Evolutionary conservation across 2,797 vertebrate genomes (phyloP), one percentile per base, ranked within the genome.

Genomic region (Poeciliopsis turneri): DNA sequence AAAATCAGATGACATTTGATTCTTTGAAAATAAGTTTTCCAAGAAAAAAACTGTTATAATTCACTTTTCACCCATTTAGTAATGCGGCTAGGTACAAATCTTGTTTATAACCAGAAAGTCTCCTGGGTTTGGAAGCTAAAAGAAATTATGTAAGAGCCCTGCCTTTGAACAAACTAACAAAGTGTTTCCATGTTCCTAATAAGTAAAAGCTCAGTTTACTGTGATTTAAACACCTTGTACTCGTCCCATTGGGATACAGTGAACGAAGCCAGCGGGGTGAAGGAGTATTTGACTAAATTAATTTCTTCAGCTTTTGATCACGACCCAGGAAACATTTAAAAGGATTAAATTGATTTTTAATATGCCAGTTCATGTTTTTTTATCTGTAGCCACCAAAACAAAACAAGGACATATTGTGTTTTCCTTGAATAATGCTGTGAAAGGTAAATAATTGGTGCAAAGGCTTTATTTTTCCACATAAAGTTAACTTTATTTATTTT

Each of bases 291-390:
- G 78, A 84, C 79, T 66, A 47, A 80, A 49, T 74, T 25, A 47
- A 77, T 81, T 77, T 78, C 25, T 84, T 30, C 39, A 10, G 72
- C 74, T 86, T 82, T 86, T 89, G 76, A 88, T 91, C 82, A 69
- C 8, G 25, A 75, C 49, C 74, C 55, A 18, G 57, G 8, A 79
- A 75, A 74, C 75, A 79, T 61, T 61, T 76, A 45, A 71, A 66
- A 2, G 74, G 66, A 78, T 82, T 74, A 46, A 20, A 45, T 76
- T 49, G n/a, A 72, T 49, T 33, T 82, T 64, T 69, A 76, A 78
- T 20, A 49, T 79, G 36, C 45, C 77, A 49, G 8, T 66, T 39
- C 72, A 61, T 59, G 53, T 79, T 68, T 74, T 75, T 23, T 45
- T 45, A 69, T 68, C 76, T 80, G 47, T 12, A n/a, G n/a, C 81